Conservation (phyloP, 2,888 invertebrate species). For the Incurvaria masculella region DNA sequence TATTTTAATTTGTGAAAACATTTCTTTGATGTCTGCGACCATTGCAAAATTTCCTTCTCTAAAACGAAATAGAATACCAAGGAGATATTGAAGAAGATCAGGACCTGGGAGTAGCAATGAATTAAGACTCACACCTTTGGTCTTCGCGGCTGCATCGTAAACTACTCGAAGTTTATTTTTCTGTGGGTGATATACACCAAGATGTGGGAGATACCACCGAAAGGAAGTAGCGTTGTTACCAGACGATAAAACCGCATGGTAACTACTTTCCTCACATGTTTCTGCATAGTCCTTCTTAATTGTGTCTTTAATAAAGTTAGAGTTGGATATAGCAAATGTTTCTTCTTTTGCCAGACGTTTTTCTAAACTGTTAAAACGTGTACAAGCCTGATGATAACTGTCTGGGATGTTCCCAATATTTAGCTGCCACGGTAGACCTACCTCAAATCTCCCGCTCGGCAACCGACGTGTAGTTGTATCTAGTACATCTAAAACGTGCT, state of each 20-base stretch:
- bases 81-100: conserved; percentile 19
- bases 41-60: conserved; percentile 19
- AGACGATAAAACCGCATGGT: too few relatives aligned
- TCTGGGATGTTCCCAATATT: too few relatives aligned
- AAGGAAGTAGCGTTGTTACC: neutral
- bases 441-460: too few relatives aligned
- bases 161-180: conserved; percentile 17
- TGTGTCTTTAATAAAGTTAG: too few relatives aligned
- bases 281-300: too few relatives aligned
- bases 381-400: neutral
- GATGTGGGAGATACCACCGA: conserved; percentile 5
- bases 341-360: neutral
- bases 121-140: conserved; percentile 18
- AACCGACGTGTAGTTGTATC: neutral
- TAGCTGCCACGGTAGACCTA: too few relatives aligned
- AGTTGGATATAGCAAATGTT: too few relatives aligned
- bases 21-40: conserved; percentile 23
- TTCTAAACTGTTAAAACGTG: neutral
- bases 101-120: conserved; percentile 20
- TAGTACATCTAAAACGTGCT: neutral
- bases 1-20: conserved; percentile 24
- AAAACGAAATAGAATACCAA: conserved; percentile 20
- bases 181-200: conserved; percentile 8
- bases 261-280: too few relatives aligned
- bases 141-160: conserved; percentile 22